A percentile compares a stretch with the other conserved stretches of the same genome.
phyloP scores from a whole-genome alignment of 2,113 vertebrate species.

The Cyanistes caeruleus region DNA sequence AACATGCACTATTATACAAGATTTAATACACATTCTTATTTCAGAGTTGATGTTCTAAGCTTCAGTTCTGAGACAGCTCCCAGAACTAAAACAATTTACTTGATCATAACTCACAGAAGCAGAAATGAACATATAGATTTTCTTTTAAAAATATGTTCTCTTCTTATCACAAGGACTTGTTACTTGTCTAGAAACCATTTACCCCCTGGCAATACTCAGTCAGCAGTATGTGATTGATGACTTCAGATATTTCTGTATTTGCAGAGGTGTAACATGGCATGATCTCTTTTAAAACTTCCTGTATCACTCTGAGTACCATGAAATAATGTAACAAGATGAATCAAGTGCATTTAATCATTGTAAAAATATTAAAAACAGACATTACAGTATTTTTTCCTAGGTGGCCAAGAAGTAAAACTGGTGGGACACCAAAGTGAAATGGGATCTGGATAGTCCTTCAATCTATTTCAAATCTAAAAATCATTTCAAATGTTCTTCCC shows the following conservation, averaged over 20 bases:
- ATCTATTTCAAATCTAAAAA: not conserved
- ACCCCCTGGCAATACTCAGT: not conserved
- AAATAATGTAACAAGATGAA: not conserved
- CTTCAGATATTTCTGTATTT: not conserved
- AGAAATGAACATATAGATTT: not conserved
- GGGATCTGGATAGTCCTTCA: not conserved
- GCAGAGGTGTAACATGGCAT: not conserved
- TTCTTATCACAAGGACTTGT: not conserved
- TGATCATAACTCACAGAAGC: not conserved
- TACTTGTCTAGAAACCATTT: not conserved
- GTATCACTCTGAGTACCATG: not conserved
- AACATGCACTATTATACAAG: not conserved
- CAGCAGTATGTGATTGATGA: not conserved
- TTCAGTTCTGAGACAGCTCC: not conserved
- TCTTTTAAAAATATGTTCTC: not conserved
- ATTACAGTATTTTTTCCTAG: not conserved
- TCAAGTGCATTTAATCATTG: not conserved
- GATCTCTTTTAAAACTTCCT: not conserved
- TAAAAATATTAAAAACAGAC: not conserved
- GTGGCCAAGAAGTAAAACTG: not conserved
- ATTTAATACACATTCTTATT: constrained; percentile 21
- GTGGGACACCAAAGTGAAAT: not conserved
- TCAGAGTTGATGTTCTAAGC: not conserved
- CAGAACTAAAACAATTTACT: not conserved
- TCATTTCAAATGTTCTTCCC: not conserved